A percentile compares a stretch with the other conserved stretches of the same genome.
phyloP scores from a whole-genome alignment of 2,113 vertebrate species.

The Puntigrus tetrazona region DNA sequence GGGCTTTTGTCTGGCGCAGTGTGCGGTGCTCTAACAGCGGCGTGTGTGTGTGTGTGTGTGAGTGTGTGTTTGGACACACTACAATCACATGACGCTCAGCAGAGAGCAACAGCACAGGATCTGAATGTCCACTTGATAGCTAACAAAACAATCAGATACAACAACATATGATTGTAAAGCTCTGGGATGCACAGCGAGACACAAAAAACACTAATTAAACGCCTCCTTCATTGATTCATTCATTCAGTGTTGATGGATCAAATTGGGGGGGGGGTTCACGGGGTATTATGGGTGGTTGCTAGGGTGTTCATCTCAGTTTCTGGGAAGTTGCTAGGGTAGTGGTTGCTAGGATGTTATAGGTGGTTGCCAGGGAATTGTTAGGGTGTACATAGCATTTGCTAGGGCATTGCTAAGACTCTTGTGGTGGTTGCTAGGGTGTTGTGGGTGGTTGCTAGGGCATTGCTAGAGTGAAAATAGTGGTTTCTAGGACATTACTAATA shows the following conservation, averaged over 20 bases:
- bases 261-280: too few species aligned
- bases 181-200: too few species aligned
- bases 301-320: neutral
- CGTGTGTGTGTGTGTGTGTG: neutral
- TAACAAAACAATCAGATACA: neutral
- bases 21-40: neutral
- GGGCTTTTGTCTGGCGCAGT: neutral
- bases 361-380: too few species aligned
- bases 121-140: neutral
- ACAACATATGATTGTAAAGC: too few species aligned
- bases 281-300: neutral
- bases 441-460: neutral
- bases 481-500: neutral
- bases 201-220: too few species aligned
- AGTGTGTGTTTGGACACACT: neutral
- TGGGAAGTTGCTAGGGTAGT: neutral
- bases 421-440: neutral
- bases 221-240: too few species aligned
- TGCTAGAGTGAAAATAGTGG: neutral
- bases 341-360: too few species aligned
- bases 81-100: neutral
- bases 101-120: neutral
- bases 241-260: too few species aligned
- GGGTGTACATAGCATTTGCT: too few species aligned
- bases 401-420: too few species aligned